A percentile compares a stretch with the other conserved stretches of the same genome.
phyloP scores from a whole-genome alignment of 2,113 vertebrate species.

The Macaca nemestrina region DNA sequence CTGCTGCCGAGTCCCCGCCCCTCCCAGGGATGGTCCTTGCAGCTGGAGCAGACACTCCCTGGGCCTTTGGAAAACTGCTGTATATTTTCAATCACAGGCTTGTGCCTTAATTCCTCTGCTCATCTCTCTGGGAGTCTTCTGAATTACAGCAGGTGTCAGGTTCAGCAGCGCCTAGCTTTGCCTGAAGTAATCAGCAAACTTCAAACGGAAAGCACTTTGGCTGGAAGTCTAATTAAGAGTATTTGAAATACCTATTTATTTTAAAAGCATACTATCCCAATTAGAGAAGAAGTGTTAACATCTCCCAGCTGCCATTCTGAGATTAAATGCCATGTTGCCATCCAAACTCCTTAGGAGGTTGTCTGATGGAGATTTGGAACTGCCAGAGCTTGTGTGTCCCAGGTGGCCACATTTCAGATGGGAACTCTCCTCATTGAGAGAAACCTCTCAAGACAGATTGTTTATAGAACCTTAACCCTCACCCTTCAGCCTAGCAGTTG shows the following conservation, averaged over 20 bases:
- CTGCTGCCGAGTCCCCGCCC: not conserved
- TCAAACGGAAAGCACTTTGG: conserved; percentile 60
- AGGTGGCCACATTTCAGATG: conserved; percentile 36
- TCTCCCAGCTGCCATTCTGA: conserved; percentile 74
- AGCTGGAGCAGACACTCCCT: not conserved
- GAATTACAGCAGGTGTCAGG: conserved; percentile 64
- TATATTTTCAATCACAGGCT: conserved; percentile 21
- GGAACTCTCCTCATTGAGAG: conserved; percentile 46
- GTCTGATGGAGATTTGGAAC: conserved; percentile 38
- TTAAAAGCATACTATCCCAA: conserved; percentile 69
- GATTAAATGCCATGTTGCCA: conserved; percentile 39
- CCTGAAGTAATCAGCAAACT: conserved; percentile 69
- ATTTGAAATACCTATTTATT: conserved; percentile 73
- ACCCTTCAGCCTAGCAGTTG: not conserved
- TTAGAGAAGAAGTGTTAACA: conserved; percentile 71
- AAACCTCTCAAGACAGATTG: not conserved
- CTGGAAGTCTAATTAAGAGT: conserved; percentile 76
- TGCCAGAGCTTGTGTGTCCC: not conserved
- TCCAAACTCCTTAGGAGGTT: conserved; percentile 53
- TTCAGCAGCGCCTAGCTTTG: conserved; percentile 52
- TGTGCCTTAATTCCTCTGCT: not conserved
- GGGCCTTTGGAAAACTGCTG: not conserved
- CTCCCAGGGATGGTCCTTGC: not conserved
- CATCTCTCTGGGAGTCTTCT: conserved; percentile 41
- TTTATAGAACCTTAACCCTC: conserved; percentile 44